Conservation (phyloP, 1,140 invertebrate species). For the Tribolium madens region DNA sequence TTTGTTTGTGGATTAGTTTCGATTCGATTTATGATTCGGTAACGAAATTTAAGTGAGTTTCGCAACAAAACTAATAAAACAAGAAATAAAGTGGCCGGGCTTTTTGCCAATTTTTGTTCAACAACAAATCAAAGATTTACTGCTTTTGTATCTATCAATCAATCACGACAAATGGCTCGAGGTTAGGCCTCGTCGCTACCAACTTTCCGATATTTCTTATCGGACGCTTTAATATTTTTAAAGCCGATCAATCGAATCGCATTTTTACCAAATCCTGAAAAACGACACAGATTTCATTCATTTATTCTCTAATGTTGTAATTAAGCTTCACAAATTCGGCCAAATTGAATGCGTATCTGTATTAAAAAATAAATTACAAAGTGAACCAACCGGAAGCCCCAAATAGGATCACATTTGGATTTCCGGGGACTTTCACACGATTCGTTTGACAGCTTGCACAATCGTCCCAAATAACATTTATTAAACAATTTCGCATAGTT, state of each 20-base stretch:
- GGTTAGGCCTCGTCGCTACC: background rate
- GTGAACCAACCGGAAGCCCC: background rate
- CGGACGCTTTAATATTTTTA: constrained; percentile 16
- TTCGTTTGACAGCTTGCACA: too few relatives aligned
- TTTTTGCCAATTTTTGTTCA: constrained; percentile 22
- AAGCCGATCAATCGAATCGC: background rate
- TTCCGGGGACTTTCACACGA: background rate
- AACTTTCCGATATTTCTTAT: constrained; percentile 10
- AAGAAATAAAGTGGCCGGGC: constrained; percentile 34
- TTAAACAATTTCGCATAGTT: too few relatives aligned
- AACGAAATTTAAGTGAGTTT: constrained; percentile 20
- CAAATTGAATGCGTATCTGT: background rate
- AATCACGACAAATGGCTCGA: constrained; percentile 21
- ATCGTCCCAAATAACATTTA: too few relatives aligned
- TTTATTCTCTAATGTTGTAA: background rate
- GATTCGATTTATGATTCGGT: constrained; percentile 18
- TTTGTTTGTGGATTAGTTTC: constrained; percentile 23
- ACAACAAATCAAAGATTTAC: constrained; percentile 39
- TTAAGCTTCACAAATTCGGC: background rate
- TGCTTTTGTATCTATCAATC: constrained; percentile 37
- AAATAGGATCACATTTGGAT: background rate
- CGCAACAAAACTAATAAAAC: constrained; percentile 30
- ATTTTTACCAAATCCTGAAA: background rate
- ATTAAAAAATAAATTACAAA: background rate
- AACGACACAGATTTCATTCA: background rate